Percentiles rank a stretch among this genome's conserved stretches.
Conservation (phyloP, 2,113 vertebrate genomes). For the Petaurus breviceps region DNA sequence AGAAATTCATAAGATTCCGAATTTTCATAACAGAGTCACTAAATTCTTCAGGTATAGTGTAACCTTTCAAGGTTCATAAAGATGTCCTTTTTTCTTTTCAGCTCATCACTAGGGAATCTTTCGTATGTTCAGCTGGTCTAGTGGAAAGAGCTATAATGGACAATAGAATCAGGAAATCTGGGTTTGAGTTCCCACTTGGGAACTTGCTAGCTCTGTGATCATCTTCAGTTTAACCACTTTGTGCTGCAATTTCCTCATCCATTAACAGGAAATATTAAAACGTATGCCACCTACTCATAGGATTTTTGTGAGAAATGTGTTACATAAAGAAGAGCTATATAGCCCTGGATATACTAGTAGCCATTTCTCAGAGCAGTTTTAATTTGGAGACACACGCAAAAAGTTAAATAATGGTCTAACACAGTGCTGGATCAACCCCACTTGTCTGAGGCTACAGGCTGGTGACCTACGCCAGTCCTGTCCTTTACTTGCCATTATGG, state of each 20-base stretch:
- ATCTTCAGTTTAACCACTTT: not conserved
- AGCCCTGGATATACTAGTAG: not conserved
- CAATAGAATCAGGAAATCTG: not conserved
- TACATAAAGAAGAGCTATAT: not conserved
- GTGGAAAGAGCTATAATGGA: not conserved
- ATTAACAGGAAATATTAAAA: not conserved
- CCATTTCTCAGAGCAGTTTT: not conserved
- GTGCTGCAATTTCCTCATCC: not conserved
- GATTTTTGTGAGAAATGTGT: not conserved
- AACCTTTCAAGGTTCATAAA: constrained; percentile 54
- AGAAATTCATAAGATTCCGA: constrained; percentile 71
- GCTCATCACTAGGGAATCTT: not conserved
- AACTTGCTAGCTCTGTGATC: not conserved
- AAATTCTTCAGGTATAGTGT: constrained; percentile 63
- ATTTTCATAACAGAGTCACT: constrained; percentile 50
- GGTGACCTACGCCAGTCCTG: not conserved
- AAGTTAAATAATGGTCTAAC: not conserved
- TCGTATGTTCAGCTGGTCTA: not conserved
- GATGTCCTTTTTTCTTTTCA: constrained; percentile 46
- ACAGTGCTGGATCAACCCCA: not conserved
- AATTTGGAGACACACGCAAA: not conserved
- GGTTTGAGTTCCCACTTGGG: not conserved
- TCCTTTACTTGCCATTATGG: not conserved
- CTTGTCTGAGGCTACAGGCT: not conserved
- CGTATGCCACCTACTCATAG: not conserved